A percentile compares a stretch with the other conserved stretches of the same genome.
Conservation (phyloP, 1,140 invertebrate species). For the Drosophila pallidifrons region DNA sequence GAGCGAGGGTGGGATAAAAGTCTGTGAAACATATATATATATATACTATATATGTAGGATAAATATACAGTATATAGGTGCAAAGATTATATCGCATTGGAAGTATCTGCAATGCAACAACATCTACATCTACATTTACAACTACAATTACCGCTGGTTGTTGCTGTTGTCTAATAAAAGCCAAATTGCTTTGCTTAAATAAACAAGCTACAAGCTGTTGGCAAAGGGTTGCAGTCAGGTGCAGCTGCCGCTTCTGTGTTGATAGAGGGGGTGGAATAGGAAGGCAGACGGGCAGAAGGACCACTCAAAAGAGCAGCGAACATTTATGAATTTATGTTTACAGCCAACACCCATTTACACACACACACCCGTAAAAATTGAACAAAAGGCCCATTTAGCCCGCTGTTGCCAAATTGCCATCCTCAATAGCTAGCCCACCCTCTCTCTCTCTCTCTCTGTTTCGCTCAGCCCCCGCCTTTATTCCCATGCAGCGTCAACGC, state of each 20-base stretch:
- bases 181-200: slow-evolving; percentile 51
- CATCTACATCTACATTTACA: not conserved
- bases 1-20: slow-evolving; percentile 53
- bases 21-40: not conserved
- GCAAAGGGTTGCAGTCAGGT: slow-evolving; percentile 53
- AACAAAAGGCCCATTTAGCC: slow-evolving; percentile 65
- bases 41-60: slow-evolving; percentile 44
- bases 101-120: slow-evolving; percentile 1
- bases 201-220: slow-evolving; percentile 25
- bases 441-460: not conserved
- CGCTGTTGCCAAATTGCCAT: slow-evolving; percentile 49
- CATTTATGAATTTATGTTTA: slow-evolving; percentile 64
- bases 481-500: not conserved
- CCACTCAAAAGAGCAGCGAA: slow-evolving; percentile 40
- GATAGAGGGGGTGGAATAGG: not conserved
- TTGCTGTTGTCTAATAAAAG: slow-evolving; percentile 54
- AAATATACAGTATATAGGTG: slow-evolving; percentile 26
- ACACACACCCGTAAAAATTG: slow-evolving; percentile 35
- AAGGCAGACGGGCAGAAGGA: not conserved
- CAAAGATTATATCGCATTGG: slow-evolving; percentile 4
- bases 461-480: not conserved
- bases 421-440: no score
- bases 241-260: slow-evolving; percentile 18
- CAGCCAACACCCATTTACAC: slow-evolving; percentile 13
- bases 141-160: slow-evolving; percentile 27